Evolutionary conservation across 2,888 invertebrate genomes (phyloP), one percentile per base, ranked within the genome.

Genomic region (Icerya purchasi): DNA sequence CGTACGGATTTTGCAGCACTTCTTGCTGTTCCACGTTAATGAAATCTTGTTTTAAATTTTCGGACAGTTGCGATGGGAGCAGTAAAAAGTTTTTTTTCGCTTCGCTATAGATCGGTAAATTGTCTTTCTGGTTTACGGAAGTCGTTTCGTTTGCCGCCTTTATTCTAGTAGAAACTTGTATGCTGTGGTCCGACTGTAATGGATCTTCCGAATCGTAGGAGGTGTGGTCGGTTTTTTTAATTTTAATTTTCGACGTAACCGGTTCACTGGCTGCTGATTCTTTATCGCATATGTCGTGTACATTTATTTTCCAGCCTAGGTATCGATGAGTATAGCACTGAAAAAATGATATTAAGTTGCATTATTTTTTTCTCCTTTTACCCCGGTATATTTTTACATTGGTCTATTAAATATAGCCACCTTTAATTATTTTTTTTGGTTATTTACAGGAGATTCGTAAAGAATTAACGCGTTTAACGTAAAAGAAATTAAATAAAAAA

Each of bases 291-390:
- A 78, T 77, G 70, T 94, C 91, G 64, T 84, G 76, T 1, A 96
- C 89, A 71, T 88, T 84, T 67, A 96, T 93, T 74, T 89, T 91
- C 90, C 92, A 93, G 56, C 94, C 94, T 68, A 94, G 81, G 70
- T 92, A 82, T 63, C 91, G 85, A 72, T 92, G 91, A 2, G 89
- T 85, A 77, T 83, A 93, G 71, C 93, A 93, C 84, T 94, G 76
- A n/a, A n/a, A n/a, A n/a, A n/a, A n/a, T n/a, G n/a, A n/a, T n/a
- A n/a, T n/a, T n/a, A n/a, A n/a, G n/a, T n/a, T n/a, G n/a, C n/a
- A n/a, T n/a, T n/a, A n/a, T n/a, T n/a, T n/a, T n/a, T n/a, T n/a
- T n/a, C n/a, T n/a, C n/a, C n/a, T n/a, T n/a, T n/a, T n/a, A n/a
- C n/a, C n/a, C n/a, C n/a, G n/a, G n/a, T n/a, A n/a, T n/a, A n/a